Percentiles rank a stretch among this genome's conserved stretches.
These are phyloP conservation scores for Stegostoma tigrinum DNA, from an alignment of 2,113 vertebrate species.

Conservation along the genomic window DNA sequence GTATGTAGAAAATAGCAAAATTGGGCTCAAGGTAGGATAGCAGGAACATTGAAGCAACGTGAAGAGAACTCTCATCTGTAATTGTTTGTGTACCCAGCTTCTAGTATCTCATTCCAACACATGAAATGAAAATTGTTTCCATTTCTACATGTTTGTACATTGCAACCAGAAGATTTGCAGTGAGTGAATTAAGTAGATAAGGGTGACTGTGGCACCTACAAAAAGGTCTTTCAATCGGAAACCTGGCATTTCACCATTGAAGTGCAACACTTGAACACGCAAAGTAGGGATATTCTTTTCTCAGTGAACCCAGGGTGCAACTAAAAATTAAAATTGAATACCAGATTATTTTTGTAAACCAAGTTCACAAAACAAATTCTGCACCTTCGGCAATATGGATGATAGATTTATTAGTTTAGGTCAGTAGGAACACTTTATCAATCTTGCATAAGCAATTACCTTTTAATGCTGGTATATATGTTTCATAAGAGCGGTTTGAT, in stretches of 20 bases:
- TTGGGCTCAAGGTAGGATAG: not conserved
- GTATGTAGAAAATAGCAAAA: not conserved
- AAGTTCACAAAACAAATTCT: not conserved
- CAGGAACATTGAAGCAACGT: not conserved
- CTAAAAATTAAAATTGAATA: not conserved
- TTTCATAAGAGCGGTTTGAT: not conserved
- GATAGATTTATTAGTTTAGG: not conserved
- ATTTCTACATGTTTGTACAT: not conserved
- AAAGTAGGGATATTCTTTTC: not conserved
- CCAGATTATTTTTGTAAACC: not conserved
- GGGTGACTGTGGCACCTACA: not conserved
- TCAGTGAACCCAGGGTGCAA: not conserved
- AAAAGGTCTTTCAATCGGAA: not conserved
- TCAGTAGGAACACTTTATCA: not conserved
- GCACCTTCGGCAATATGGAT: not conserved
- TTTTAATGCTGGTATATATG: not conserved
- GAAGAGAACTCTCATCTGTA: not conserved
- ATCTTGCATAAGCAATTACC: not conserved
- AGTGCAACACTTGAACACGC: not conserved
- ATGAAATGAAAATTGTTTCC: not conserved
- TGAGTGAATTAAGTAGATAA: not conserved
- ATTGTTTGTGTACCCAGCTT: not conserved
- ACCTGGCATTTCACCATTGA: not conserved
- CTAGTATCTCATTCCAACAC: not conserved
- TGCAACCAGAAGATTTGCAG: not conserved